A percentile compares a stretch with the other conserved stretches of the same genome.
Conservation (phyloP, 2,113 vertebrate genomes). For the Setophaga petechia region DNA sequence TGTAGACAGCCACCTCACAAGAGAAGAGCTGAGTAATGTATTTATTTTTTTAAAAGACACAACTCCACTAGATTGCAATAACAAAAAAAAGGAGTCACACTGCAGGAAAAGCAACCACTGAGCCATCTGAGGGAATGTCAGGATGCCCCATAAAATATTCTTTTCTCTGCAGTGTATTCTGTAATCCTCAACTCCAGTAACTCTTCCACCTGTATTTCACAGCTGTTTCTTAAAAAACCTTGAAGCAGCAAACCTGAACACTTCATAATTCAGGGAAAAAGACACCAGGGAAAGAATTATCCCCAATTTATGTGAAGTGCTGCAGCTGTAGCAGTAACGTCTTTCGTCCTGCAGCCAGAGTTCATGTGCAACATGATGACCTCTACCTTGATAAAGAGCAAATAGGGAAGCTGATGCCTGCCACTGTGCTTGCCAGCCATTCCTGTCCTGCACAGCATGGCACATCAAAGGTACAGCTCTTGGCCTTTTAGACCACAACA, state of each 20-base stretch:
- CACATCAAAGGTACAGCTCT: not conserved
- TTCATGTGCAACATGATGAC: not conserved
- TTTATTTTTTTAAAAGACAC: not conserved
- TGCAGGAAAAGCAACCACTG: not conserved
- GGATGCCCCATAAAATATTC: not conserved
- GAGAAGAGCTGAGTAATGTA: not conserved
- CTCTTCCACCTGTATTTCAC: not conserved
- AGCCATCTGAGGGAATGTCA: not conserved
- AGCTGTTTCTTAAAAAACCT: not conserved
- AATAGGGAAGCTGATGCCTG: not conserved
- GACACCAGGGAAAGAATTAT: not conserved
- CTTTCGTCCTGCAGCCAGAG: not conserved
- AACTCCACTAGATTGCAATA: not conserved
- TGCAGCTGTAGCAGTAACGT: not conserved
- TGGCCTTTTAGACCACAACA: not conserved
- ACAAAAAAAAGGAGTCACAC: not conserved
- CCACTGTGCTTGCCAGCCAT: not conserved
- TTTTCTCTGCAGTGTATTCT: not conserved
- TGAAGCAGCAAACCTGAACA: not conserved
- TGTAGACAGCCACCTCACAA: not conserved
- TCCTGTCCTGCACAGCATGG: not conserved
- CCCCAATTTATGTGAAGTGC: not conserved
- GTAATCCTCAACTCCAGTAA: not conserved
- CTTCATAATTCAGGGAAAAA: not conserved
- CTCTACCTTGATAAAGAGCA: not conserved